Percentiles rank a stretch among this genome's conserved stretches.
phyloP scores from a whole-genome alignment of 2,888 invertebrate species.

The Pedicia rivosa region DNA sequence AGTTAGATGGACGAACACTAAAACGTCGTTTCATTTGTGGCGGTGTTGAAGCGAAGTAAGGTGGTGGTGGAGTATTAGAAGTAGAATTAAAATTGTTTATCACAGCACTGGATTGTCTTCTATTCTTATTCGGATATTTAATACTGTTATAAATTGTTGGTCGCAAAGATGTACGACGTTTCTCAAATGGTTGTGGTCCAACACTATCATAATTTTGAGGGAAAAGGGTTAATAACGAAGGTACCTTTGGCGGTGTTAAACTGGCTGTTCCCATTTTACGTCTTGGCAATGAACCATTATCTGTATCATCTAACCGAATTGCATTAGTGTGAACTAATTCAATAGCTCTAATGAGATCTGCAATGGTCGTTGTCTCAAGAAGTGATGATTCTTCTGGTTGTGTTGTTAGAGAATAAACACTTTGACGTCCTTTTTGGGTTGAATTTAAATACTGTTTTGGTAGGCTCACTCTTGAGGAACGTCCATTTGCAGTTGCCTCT shows the following conservation, averaged over 20 bases:
- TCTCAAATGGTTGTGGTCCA: constrained; percentile 8
- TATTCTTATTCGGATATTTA: constrained; percentile 1
- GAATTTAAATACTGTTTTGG: constrained; percentile 14
- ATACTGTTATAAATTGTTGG: constrained; percentile 11
- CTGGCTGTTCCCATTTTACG: constrained; percentile 38
- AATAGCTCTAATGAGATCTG: constrained; percentile 62
- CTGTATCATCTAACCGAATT: background rate
- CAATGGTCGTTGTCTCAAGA: constrained; percentile 67
- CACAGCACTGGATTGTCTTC: constrained; percentile 21
- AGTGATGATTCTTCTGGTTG: constrained; percentile 28
- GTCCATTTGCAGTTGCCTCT: constrained; percentile 7
- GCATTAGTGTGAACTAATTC: constrained; percentile 42
- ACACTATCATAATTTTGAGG: constrained; percentile 20
- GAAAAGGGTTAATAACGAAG: constrained; percentile 33
- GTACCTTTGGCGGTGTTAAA: constrained; percentile 32
- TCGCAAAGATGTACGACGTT: constrained; percentile 17
- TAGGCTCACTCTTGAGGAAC: constrained; percentile 8
- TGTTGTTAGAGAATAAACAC: constrained; percentile 27
- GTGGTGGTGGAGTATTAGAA: constrained; percentile 8
- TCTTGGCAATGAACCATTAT: constrained; percentile 19
- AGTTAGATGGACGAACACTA: constrained; percentile 21
- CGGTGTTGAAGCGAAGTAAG: constrained; percentile 7
- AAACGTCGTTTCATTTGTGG: constrained; percentile 8
- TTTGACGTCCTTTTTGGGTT: constrained; percentile 32
- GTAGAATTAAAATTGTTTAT: background rate